These are phyloP conservation scores for Lampris megalopsis DNA, from an alignment of 2,113 vertebrate genomes.

Conservation along the genomic window DNA sequence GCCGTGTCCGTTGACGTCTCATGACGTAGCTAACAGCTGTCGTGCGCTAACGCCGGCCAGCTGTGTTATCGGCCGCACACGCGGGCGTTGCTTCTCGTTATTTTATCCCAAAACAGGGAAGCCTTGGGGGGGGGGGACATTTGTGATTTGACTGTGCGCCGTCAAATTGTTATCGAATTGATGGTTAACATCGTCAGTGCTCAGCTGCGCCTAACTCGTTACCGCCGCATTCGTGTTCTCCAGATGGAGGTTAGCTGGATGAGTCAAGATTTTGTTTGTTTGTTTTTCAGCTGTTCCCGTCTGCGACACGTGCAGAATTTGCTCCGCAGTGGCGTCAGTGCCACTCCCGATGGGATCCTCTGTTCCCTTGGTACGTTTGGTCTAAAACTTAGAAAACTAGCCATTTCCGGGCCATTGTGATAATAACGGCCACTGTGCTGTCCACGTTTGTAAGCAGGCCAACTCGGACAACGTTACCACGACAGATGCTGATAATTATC, in stretches of 20 bases:
- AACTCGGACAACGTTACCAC: neutral
- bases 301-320: conserved; percentile 91
- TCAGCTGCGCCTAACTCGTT: neutral
- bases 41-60: neutral
- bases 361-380: conserved; percentile 90
- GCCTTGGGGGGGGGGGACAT: too few species aligned
- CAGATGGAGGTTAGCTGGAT: too few species aligned
- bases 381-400: too few species aligned
- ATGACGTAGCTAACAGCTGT: too few species aligned
- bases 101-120: too few species aligned
- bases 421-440: neutral
- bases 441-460: neutral
- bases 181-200: neutral
- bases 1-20: neutral
- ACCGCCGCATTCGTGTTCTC: too few species aligned
- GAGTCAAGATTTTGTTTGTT: neutral
- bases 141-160: too few species aligned
- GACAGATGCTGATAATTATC: neutral
- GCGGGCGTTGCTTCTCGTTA: too few species aligned
- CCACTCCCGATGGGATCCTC: conserved; percentile 90
- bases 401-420: neutral
- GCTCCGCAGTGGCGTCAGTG: conserved; percentile 83
- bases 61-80: too few species aligned
- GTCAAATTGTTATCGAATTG: neutral
- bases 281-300: conserved; percentile 86